phyloP scores from a whole-genome alignment of 2,888 invertebrate genomes.

The Drosophila suboccidentalis region DNA sequence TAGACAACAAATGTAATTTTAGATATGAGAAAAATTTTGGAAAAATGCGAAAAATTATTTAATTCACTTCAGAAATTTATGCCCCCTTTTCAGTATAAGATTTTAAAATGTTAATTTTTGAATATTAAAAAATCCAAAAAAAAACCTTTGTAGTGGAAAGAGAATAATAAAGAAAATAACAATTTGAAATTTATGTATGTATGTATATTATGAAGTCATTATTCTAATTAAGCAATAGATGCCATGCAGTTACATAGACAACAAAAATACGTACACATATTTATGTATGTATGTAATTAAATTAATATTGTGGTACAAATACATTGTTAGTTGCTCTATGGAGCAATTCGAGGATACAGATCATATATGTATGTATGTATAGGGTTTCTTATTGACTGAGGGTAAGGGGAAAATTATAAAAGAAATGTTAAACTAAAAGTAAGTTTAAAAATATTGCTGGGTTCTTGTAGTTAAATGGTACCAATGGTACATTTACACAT shows the following conservation, averaged over 20 bases:
- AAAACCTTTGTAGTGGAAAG: too few species aligned
- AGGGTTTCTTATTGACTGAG: constrained; percentile 48
- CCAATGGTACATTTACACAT: neutral
- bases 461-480: neutral
- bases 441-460: constrained; percentile 56
- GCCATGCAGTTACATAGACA: constrained; percentile 64
- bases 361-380: constrained; percentile 25
- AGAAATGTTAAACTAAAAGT: constrained; percentile 50
- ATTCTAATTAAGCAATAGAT: constrained; percentile 61
- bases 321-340: constrained; percentile 43
- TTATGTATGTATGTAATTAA: constrained; percentile 48
- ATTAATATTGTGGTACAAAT: constrained; percentile 57
- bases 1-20: too few species aligned
- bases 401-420: constrained; percentile 7
- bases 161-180: neutral
- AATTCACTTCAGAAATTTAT: too few species aligned
- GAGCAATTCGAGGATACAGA: constrained; percentile 59
- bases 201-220: constrained; percentile 55
- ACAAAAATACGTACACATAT: constrained; percentile 51
- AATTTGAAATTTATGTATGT: constrained; percentile 10
- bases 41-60: too few species aligned
- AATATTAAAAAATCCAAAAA: too few species aligned
- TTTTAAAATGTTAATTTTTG: too few species aligned
- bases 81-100: too few species aligned
- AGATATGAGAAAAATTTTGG: too few species aligned